Percentiles rank a stretch among this genome's conserved stretches.
phyloP scores from a whole-genome alignment of 2,888 invertebrate genomes.

The Pristionchus arcanus region DNA sequence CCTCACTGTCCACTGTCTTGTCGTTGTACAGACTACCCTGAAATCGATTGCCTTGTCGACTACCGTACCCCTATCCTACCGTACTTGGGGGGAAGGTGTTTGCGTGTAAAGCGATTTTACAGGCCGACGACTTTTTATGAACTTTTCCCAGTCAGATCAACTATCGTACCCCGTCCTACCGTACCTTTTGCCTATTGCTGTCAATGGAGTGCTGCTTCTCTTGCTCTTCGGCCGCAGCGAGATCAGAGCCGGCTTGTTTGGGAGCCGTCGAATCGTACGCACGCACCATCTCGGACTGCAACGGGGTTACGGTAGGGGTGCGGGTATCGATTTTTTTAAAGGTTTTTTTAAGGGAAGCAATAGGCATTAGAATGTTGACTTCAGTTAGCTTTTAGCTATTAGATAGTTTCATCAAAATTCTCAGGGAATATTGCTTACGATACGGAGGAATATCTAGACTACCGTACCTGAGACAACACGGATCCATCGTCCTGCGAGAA shows the following conservation, averaged over 20 bases:
- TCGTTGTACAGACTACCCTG: constrained; percentile 25
- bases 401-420: too few relatives aligned
- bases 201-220: constrained; percentile 14
- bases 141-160: too few relatives aligned
- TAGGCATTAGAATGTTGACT: too few relatives aligned
- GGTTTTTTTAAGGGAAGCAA: not conserved
- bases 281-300: constrained; percentile 19
- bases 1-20: constrained; percentile 33
- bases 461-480: constrained; percentile 57
- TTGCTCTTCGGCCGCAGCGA: not conserved
- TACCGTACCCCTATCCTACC: not conserved
- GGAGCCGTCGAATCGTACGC: constrained; percentile 48
- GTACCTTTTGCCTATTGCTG: constrained; percentile 25
- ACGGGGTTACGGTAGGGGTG: constrained; percentile 17
- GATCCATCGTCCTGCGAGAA: constrained; percentile 62
- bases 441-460: not conserved
- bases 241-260: constrained; percentile 30
- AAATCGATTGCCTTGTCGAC: not conserved
- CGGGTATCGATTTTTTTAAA: too few relatives aligned
- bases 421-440: too few relatives aligned
- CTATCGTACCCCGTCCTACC: not conserved
- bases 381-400: too few relatives aligned
- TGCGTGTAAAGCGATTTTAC: too few relatives aligned
- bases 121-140: too few relatives aligned
- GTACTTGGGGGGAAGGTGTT: not conserved